phyloP scores from a whole-genome alignment of 64 coral and sea anemone species.

The Montipora capricornis region DNA sequence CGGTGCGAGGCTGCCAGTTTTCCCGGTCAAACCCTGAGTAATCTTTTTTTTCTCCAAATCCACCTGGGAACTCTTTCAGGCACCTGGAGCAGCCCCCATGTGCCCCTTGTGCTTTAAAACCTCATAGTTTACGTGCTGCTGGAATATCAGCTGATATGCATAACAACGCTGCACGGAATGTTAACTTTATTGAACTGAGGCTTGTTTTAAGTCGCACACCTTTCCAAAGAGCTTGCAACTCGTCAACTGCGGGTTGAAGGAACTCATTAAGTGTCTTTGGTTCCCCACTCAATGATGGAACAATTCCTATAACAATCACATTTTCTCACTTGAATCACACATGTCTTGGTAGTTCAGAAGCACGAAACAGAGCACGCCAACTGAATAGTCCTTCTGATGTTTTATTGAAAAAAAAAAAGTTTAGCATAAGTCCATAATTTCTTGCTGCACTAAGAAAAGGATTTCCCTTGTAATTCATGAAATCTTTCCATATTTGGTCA shows the following conservation, averaged over 20 bases:
- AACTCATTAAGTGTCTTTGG: not conserved
- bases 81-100: too few relatives aligned
- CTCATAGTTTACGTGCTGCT: not conserved
- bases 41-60: conserved; percentile 10
- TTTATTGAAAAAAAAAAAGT: conserved; percentile 45
- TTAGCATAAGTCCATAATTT: conserved; percentile 30
- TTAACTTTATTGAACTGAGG: not conserved
- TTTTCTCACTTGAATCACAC: not conserved
- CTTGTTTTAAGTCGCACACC: not conserved
- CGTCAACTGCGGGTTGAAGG: not conserved
- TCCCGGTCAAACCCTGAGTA: conserved; percentile 17
- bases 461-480: conserved; percentile 5
- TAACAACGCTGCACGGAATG: conserved; percentile 1
- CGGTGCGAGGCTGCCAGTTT: not conserved
- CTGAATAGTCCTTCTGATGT: conserved; percentile 26
- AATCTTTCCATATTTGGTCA: conserved; percentile 50
- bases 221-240: not conserved
- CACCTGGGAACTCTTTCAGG: too few relatives aligned
- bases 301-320: not conserved
- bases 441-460: conserved; percentile 10
- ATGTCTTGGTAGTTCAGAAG: not conserved
- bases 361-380: conserved; percentile 34
- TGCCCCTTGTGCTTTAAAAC: not conserved
- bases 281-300: not conserved
- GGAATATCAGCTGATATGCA: not conserved